Evolutionary conservation across 2,888 invertebrate genomes (phyloP).

Genomic region (Callyntrura sp.): DNA sequence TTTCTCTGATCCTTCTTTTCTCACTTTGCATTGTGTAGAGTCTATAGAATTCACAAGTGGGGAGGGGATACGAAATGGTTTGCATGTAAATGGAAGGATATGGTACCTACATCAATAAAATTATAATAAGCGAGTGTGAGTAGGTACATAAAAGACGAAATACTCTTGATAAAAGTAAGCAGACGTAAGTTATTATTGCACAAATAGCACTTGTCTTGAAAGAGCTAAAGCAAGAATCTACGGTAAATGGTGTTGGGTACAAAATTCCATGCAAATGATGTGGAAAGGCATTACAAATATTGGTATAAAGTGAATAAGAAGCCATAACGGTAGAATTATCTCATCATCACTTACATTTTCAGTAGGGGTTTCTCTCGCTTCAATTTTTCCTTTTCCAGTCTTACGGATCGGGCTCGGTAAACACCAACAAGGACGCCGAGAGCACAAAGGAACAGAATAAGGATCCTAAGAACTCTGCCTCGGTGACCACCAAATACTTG

Average conservation of each 20-base stretch:
- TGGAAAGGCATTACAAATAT: conserved; percentile 18
- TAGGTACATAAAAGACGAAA: conserved; percentile 21
- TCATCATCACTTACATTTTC: conserved; percentile 81
- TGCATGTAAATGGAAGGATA: neutral
- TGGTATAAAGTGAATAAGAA: too few species aligned
- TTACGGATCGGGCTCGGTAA: conserved; percentile 83
- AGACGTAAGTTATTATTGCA: conserved; percentile 20
- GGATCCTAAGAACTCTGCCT: conserved; percentile 82
- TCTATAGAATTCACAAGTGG: neutral
- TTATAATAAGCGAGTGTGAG: too few species aligned
- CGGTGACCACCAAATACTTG: conserved; percentile 83
- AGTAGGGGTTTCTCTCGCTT: conserved; percentile 79
- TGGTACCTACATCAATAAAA: neutral
- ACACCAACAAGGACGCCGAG: conserved; percentile 83
- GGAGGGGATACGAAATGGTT: neutral
- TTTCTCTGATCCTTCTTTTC: neutral
- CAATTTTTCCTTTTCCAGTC: conserved; percentile 81
- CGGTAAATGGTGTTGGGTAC: neutral
- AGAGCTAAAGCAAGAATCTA: conserved; percentile 4
- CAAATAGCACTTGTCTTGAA: conserved; percentile 32
- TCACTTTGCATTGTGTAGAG: too few species aligned
- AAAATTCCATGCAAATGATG: conserved; percentile 22
- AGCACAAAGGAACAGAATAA: conserved; percentile 83
- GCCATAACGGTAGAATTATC: conserved; percentile 8
- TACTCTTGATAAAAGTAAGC: conserved; percentile 3